Evolutionary conservation across 2,113 vertebrate species (phyloP).

Genomic region (Trinectes maculatus): DNA sequence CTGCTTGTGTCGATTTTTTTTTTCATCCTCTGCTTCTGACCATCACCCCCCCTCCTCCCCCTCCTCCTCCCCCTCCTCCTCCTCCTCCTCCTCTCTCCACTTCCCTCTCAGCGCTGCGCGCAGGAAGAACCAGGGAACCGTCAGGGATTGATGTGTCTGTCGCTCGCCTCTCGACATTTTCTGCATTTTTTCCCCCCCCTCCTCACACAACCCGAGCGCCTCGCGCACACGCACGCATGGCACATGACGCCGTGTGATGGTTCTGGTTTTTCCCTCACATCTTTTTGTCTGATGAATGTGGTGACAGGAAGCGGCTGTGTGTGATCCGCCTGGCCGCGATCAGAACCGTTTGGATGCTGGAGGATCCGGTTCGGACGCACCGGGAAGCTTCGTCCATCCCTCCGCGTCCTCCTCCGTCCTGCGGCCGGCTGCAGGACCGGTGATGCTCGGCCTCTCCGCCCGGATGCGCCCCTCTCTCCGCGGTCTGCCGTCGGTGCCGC

Average conservation of each 20-base stretch:
- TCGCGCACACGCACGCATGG: neutral
- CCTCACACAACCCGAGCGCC: constrained; percentile 30
- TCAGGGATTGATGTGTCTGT: constrained; percentile 63
- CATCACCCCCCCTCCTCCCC: constrained; percentile 62
- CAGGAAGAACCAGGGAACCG: constrained; percentile 65
- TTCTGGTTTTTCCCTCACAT: constrained; percentile 1
- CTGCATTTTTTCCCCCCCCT: neutral
- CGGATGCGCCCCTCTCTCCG: constrained; percentile 76
- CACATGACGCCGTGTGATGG: too few species aligned
- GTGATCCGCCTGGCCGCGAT: constrained; percentile 83
- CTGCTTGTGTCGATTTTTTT: constrained; percentile 61
- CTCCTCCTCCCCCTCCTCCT: constrained; percentile 41
- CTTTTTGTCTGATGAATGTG: constrained; percentile 48
- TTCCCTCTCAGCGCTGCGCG: constrained; percentile 74
- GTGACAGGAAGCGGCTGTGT: constrained; percentile 82
- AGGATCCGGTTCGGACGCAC: constrained; percentile 51
- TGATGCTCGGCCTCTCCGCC: constrained; percentile 79
- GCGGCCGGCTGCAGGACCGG: constrained; percentile 74
- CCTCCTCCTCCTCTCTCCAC: constrained; percentile 56
- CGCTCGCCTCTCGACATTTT: constrained; percentile 28
- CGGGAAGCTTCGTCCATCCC: constrained; percentile 57
- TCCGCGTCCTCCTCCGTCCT: constrained; percentile 51
- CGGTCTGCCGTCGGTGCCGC: constrained; percentile 84
- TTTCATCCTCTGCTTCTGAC: constrained; percentile 63
- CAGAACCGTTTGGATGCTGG: constrained; percentile 81